These are phyloP conservation scores for Silurus lanzhouensis DNA, from an alignment of 2,797 vertebrate genomes.

Conservation along the genomic window DNA sequence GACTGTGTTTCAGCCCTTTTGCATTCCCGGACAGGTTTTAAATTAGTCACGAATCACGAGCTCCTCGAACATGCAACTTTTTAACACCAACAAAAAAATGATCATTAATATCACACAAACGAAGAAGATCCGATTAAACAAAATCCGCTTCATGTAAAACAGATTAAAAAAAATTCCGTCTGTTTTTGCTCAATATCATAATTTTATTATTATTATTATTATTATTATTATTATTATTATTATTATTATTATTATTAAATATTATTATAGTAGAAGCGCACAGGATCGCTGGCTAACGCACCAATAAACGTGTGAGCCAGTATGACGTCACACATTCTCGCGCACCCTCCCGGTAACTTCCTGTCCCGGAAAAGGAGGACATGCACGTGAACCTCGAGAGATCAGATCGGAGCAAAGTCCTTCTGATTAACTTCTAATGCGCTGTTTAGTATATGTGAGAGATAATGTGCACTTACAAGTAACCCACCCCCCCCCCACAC, in stretches of 20 bases:
- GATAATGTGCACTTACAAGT: background rate
- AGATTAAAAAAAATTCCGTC: background rate
- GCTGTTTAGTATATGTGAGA: background rate
- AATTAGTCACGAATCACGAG: too few relatives aligned
- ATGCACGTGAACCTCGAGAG: background rate
- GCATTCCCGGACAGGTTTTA: background rate
- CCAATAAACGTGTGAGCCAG: background rate
- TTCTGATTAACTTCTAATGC: too few relatives aligned
- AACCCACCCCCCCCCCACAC: too few relatives aligned
- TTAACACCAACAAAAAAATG: too few relatives aligned
- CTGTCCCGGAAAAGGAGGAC: background rate
- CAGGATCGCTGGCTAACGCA: background rate
- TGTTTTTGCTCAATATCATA: background rate
- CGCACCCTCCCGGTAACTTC: background rate
- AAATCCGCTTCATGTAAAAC: background rate
- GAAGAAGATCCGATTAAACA: background rate
- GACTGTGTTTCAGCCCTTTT: slow-evolving; percentile 45
- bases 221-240: too few relatives aligned
- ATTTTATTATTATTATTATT: background rate
- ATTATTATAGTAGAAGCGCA: too few relatives aligned
- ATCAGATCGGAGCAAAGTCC: background rate
- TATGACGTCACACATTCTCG: slow-evolving; percentile 2
- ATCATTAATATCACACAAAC: too few relatives aligned
- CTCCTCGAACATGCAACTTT: too few relatives aligned
- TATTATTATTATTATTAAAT: too few relatives aligned